Evolutionary conservation across 2,888 invertebrate genomes (phyloP).

Genomic region (Ophion slaviceki): DNA sequence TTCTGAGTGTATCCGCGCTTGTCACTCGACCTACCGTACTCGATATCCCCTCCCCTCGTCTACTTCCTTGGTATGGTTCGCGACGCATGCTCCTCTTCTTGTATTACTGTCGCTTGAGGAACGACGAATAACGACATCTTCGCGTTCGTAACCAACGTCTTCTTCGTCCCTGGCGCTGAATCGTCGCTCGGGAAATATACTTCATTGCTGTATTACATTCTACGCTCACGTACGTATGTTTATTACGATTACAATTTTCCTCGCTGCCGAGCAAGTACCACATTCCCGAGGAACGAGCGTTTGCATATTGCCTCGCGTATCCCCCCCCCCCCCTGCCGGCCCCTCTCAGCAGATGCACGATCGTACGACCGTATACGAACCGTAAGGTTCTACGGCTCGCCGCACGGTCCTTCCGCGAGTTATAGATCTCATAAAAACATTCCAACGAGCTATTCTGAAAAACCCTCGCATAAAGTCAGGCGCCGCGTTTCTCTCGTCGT

Average conservation of each 20-base stretch:
- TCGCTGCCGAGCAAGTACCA: constrained; percentile 18
- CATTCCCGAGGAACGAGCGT: constrained; percentile 56
- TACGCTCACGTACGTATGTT: constrained; percentile 55
- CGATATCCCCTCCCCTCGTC: too few relatives aligned
- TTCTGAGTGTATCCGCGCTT: too few relatives aligned
- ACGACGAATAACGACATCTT: constrained; percentile 34
- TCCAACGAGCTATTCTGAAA: constrained; percentile 60
- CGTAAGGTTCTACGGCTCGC: not conserved
- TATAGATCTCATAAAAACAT: constrained; percentile 66
- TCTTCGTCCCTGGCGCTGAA: not conserved
- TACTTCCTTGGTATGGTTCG: not conserved
- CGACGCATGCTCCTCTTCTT: constrained; percentile 37
- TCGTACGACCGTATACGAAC: not conserved
- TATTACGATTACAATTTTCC: constrained; percentile 54
- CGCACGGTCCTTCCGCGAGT: constrained; percentile 38
- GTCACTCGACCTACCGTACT: too few relatives aligned
- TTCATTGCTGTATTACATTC: constrained; percentile 40
- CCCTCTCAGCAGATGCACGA: not conserved
- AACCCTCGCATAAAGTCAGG: constrained; percentile 60
- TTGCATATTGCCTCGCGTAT: constrained; percentile 60
- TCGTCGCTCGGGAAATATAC: constrained; percentile 16
- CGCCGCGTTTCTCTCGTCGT: not conserved
- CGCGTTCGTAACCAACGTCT: not conserved
- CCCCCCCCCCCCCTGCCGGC: not conserved
- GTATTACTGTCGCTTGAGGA: constrained; percentile 21